Percentiles rank a stretch among this genome's conserved stretches.
Evolutionary conservation across 2,113 vertebrate species (phyloP).

Genomic region (Probosciger aterrimus): DNA sequence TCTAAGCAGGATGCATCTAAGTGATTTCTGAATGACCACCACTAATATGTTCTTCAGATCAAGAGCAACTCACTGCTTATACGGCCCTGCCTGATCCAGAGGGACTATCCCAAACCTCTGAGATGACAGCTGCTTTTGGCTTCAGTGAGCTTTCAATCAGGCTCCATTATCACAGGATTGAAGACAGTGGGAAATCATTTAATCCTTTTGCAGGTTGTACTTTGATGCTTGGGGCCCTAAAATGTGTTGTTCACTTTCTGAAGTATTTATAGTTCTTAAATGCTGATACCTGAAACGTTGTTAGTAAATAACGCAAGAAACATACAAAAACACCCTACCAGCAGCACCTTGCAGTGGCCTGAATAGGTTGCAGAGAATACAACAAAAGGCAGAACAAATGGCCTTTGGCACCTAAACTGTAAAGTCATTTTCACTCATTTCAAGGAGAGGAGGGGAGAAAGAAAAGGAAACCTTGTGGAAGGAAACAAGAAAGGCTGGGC

Average conservation of each 20-base stretch:
- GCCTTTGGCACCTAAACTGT: background rate
- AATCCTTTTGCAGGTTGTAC: background rate
- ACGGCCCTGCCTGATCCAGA: background rate
- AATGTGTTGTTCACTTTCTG: background rate
- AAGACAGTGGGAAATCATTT: background rate
- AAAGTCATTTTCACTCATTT: conserved; percentile 16
- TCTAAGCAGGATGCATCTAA: background rate
- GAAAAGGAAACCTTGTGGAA: background rate
- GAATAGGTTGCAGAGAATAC: background rate
- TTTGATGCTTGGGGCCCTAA: background rate
- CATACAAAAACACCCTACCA: background rate
- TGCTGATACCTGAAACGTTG: background rate
- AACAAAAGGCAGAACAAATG: conserved; percentile 22
- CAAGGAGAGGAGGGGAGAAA: background rate
- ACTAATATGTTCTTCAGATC: background rate
- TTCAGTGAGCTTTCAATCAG: background rate
- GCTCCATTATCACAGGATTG: background rate
- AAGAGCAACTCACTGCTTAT: background rate
- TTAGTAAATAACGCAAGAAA: background rate
- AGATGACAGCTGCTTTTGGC: background rate
- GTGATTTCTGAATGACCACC: background rate
- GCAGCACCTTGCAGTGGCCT: background rate
- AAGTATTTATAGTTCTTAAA: background rate
- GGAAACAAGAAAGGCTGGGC: background rate
- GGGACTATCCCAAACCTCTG: background rate